Evolutionary conservation across 2,797 vertebrate species (phyloP).

Genomic region (Gallinago nigripennis): DNA sequence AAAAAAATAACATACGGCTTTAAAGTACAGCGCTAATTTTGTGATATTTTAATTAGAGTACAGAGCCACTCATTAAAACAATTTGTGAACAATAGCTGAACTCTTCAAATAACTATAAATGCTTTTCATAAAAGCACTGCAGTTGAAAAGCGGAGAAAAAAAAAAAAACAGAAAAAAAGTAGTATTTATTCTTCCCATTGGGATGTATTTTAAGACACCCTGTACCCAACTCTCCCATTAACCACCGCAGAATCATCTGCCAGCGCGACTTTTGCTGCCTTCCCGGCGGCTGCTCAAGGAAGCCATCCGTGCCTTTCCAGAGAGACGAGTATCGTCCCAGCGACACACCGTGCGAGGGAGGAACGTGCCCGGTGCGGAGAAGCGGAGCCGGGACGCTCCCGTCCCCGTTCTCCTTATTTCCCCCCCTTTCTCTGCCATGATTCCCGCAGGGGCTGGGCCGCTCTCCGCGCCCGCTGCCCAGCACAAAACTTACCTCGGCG

Average conservation of each 20-base stretch:
- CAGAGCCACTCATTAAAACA: background rate
- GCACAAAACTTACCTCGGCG: slow-evolving; percentile 7
- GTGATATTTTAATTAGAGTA: background rate
- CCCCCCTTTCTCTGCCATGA: background rate
- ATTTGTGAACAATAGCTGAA: background rate
- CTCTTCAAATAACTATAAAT: background rate
- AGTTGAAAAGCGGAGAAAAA: accelerated
- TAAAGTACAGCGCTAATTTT: accelerated
- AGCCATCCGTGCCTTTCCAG: background rate
- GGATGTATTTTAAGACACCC: background rate
- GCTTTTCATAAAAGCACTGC: background rate
- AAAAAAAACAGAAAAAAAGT: background rate
- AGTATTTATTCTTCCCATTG: too few relatives aligned
- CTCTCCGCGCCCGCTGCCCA: background rate
- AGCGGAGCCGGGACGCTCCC: background rate
- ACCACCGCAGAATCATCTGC: background rate
- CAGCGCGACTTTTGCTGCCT: background rate
- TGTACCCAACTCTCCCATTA: background rate
- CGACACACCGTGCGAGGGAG: too few relatives aligned
- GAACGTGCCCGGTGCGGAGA: accelerated
- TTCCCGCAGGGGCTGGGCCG: background rate
- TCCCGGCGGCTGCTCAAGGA: background rate
- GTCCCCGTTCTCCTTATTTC: background rate
- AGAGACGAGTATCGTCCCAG: accelerated
- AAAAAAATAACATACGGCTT: accelerated